Base-by-base conservation (phyloP, 2,113 vertebrate genomes). In the Calonectris borealis region DNA sequence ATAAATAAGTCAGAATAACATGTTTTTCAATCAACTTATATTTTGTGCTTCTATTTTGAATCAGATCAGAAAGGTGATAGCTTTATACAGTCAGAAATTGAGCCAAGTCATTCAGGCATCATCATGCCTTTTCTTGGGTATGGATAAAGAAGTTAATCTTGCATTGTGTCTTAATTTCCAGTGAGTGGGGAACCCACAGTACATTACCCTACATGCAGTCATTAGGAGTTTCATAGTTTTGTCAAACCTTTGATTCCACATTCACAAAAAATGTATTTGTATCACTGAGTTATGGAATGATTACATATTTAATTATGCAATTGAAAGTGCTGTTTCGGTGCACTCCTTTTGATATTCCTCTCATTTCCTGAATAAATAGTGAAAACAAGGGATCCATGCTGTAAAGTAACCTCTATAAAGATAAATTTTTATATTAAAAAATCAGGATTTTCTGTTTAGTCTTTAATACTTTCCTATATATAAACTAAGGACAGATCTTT, bases 351-450 rank as follows among this genome's bases (percentile, higher is more conserved):
- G 55, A 71, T 83, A 93, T 90, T 64, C 29, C 16, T 83, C 13
- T 86, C 10, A 48, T 68, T 80, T 94, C 75, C 68, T 49, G 57
- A 91, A 86, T 90, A 93, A 77, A 92, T n/a, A 76, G 70, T 52
- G 57, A 83, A 88, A 85, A 58, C 40, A 71, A 95, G 40, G n/a
- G 21, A 94, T 94, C 65, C 36, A 6, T 64, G 92, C 42, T 83
- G 16, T 94, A 96, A 94, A 95, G 90, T 29, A 92, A 46, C 76
- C 57, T 94, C 83, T 97, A 68, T 92, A 94, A 94, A 91, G 94
- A 92, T 87, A 91, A 52, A 26, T 70, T 96, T 96, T 97, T 93
- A 12, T 87, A 82, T 95, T n/a, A 86, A 94, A 96, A 96, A 93
- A 84, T 69, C 79, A 92, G 8, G 57, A 44, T 73, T 92, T 72